Percentiles rank a stretch among this genome's conserved stretches.
Evolutionary conservation across 2,888 invertebrate genomes (phyloP).

Genomic region (Apamea sordens): DNA sequence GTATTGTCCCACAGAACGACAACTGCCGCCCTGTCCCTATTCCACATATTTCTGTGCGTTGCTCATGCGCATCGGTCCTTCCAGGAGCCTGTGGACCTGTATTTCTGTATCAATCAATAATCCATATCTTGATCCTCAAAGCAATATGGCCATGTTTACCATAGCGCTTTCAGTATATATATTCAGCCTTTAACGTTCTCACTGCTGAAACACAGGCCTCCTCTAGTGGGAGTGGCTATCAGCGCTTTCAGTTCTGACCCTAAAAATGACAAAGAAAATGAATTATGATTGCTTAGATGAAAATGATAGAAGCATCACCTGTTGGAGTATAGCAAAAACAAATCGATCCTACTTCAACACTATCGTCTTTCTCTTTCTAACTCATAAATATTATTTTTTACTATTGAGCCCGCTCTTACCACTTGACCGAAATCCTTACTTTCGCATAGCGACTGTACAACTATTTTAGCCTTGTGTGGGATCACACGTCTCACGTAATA

Average conservation of each 20-base stretch:
- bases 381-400: too few species aligned
- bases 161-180: not conserved
- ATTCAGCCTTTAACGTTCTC: too few species aligned
- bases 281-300: conserved; percentile 26
- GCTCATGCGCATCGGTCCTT: not conserved
- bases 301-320: conserved; percentile 35
- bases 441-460: too few species aligned
- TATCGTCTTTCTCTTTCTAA: too few species aligned
- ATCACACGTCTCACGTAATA: too few species aligned
- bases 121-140: not conserved
- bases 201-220: not conserved
- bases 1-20: not conserved
- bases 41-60: not conserved
- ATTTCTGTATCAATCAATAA: not conserved
- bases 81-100: too few species aligned
- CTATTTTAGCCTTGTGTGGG: too few species aligned
- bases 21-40: not conserved
- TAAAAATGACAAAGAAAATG: not conserved
- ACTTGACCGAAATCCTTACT: too few species aligned
- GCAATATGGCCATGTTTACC: not conserved
- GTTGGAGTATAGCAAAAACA: too few species aligned
- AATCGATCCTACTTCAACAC: too few species aligned
- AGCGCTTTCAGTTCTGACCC: conserved; percentile 3
- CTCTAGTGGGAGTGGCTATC: not conserved
- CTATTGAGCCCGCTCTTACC: too few species aligned